A percentile compares a stretch with the other conserved stretches of the same genome.
Conservation (phyloP, 2,113 vertebrate genomes). For the Rhineura floridana region DNA sequence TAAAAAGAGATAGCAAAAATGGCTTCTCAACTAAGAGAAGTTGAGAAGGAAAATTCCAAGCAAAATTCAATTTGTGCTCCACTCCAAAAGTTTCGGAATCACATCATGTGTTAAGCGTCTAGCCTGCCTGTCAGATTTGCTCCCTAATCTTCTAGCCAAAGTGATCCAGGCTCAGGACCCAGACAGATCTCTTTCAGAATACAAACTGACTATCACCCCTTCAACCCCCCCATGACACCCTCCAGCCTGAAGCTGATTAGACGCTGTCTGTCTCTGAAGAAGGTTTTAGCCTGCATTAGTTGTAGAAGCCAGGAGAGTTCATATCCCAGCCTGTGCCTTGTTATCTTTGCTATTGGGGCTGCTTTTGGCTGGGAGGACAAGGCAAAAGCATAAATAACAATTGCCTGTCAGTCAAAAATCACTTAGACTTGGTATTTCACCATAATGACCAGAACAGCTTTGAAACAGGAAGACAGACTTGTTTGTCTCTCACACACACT, state of each 20-base stretch:
- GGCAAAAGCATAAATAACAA: neutral
- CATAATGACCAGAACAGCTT: constrained; percentile 21
- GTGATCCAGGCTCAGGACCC: neutral
- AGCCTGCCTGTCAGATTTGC: constrained; percentile 27
- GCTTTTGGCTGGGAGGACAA: neutral
- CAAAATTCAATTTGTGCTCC: neutral
- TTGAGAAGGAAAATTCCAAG: no score
- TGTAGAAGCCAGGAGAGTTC: neutral
- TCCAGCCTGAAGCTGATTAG: constrained; percentile 53
- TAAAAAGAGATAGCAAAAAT: neutral
- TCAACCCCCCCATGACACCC: constrained; percentile 39
- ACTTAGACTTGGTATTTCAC: constrained; percentile 48
- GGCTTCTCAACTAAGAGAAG: neutral
- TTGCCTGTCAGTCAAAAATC: constrained; percentile 30
- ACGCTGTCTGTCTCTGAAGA: constrained; percentile 54
- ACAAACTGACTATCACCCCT: constrained; percentile 9
- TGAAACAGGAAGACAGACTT: constrained; percentile 35
- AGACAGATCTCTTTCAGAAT: constrained; percentile 48
- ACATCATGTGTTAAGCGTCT: no score
- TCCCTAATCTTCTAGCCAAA: constrained; percentile 43
- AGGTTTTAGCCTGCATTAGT: constrained; percentile 23
- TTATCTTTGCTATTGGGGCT: constrained; percentile 27
- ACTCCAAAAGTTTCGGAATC: neutral
- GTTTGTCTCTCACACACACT: constrained; percentile 20
- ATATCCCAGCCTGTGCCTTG: constrained; percentile 34